Evolutionary conservation across 2,113 vertebrate species (phyloP).

Genomic region (Atherinomorus stipes): DNA sequence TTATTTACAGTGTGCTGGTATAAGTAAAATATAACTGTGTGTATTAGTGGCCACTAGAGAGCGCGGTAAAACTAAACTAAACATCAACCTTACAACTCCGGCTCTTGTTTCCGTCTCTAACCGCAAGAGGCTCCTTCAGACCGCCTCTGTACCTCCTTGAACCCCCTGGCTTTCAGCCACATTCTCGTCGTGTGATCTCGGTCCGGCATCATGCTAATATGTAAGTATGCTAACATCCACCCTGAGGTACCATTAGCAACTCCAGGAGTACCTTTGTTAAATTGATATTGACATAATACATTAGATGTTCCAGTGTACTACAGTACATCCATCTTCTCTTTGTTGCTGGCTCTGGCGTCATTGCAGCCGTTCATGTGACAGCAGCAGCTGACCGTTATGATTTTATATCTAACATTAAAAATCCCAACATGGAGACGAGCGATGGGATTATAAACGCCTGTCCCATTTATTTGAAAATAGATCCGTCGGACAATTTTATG

Average conservation of each 20-base stretch:
- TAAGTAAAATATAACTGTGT: too few relatives aligned
- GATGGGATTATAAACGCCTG: not conserved
- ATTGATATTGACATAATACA: not conserved
- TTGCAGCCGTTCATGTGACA: not conserved
- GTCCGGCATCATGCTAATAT: not conserved
- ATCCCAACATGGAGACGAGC: not conserved
- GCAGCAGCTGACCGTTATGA: not conserved
- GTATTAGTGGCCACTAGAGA: slow-evolving; percentile 17
- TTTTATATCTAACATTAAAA: too few relatives aligned
- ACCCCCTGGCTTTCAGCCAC: too few relatives aligned
- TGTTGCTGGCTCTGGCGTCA: slow-evolving; percentile 4
- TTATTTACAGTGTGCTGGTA: too few relatives aligned
- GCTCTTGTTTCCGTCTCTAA: not conserved
- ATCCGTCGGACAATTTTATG: too few relatives aligned
- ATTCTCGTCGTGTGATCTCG: not conserved
- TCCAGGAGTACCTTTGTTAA: not conserved
- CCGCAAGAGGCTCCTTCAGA: not conserved
- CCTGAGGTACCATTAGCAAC: not conserved
- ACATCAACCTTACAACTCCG: not conserved
- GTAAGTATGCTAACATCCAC: slow-evolving; percentile 20
- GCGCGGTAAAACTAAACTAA: not conserved
- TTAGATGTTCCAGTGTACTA: not conserved
- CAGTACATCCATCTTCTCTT: not conserved
- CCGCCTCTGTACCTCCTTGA: too few relatives aligned
- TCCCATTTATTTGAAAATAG: not conserved